Conservation (phyloP, 2,797 vertebrate genomes). For the Argyrosomus regius region DNA sequence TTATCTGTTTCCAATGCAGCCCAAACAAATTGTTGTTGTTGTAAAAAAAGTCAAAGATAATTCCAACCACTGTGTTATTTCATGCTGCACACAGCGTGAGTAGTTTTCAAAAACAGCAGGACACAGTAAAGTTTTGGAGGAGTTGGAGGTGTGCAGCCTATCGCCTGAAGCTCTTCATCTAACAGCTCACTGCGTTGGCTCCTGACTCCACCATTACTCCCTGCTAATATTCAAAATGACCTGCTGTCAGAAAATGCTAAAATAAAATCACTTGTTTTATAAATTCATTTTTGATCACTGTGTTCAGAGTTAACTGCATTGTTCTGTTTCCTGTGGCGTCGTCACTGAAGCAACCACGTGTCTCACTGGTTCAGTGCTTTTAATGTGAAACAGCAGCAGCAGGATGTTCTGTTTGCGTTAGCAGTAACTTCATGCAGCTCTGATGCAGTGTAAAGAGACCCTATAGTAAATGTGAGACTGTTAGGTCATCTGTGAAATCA, state of each 20-base stretch:
- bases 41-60: background rate
- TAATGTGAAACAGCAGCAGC: background rate
- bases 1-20: background rate
- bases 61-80: background rate
- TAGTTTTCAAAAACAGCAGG: background rate
- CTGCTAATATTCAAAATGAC: background rate
- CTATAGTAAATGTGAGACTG: too few relatives aligned
- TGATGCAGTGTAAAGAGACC: too few relatives aligned
- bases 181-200: background rate
- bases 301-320: background rate
- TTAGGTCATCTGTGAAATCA: too few relatives aligned
- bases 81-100: background rate
- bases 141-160: background rate
- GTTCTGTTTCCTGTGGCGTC: background rate
- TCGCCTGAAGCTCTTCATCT: background rate
- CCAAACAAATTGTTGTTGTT: background rate
- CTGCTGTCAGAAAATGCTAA: background rate
- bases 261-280: background rate
- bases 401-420: background rate
- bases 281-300: background rate
- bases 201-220: background rate
- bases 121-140: background rate
- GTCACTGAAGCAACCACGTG: background rate
- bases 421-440: too few relatives aligned
- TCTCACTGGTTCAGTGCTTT: background rate